These are phyloP conservation scores for Drosophila atroscutellata DNA, from an alignment of 2,888 invertebrate genomes.

Conservation along the genomic window DNA sequence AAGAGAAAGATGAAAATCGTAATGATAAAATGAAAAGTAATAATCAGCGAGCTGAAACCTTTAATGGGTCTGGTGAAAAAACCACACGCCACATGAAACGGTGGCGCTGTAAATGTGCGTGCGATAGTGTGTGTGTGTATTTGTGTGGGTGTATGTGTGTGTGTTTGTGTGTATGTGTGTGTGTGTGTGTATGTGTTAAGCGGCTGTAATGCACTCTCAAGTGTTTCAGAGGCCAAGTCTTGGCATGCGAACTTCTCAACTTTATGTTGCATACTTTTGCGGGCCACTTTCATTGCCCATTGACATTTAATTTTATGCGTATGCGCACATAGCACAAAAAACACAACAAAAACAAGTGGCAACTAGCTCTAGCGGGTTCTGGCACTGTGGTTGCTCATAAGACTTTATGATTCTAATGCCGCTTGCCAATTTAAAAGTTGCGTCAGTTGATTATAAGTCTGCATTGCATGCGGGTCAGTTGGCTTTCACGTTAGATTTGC, in stretches of 20 bases:
- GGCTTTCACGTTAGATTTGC: slow-evolving; percentile 3
- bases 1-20: slow-evolving; percentile 57
- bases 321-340: slow-evolving; percentile 1
- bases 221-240: slow-evolving; percentile 47
- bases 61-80: slow-evolving; percentile 7
- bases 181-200: slow-evolving; percentile 26
- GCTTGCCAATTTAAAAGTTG: slow-evolving; percentile 61
- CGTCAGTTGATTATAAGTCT: slow-evolving; percentile 53
- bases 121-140: slow-evolving; percentile 5
- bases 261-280: slow-evolving; percentile 73
- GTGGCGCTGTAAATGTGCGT: neutral
- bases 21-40: slow-evolving; percentile 74
- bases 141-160: slow-evolving; percentile 1
- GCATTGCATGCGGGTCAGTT: neutral
- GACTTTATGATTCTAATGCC: slow-evolving; percentile 58
- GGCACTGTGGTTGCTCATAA: slow-evolving; percentile 20
- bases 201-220: slow-evolving; percentile 59
- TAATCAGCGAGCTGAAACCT: slow-evolving; percentile 60
- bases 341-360: slow-evolving; percentile 27
- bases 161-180: neutral
- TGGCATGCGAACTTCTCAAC: slow-evolving; percentile 44
- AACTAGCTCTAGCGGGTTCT: slow-evolving; percentile 21
- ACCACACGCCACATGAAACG: neutral
- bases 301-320: slow-evolving; percentile 73
- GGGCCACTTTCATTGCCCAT: slow-evolving; percentile 74